These are phyloP conservation scores for Coptodon bakossiorum DNA, from an alignment of 2,113 vertebrate genomes.

Conservation along the genomic window DNA sequence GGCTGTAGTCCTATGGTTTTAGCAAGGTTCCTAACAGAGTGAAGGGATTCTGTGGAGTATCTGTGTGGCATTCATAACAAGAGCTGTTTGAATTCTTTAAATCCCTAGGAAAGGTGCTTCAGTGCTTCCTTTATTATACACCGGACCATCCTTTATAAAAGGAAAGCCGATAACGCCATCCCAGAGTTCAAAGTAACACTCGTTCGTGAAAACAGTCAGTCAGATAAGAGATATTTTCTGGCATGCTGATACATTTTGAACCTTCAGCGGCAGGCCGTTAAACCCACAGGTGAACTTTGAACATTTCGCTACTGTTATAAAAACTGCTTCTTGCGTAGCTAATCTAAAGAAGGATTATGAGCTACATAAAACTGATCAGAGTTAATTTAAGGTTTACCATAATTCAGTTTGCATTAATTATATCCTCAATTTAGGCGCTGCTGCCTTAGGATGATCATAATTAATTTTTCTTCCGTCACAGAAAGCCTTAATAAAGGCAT, in stretches of 20 bases:
- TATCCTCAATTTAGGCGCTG: neutral
- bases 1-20: neutral
- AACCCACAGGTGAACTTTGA: neutral
- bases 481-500: neutral
- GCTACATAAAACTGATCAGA: neutral
- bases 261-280: neutral
- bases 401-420: neutral
- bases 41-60: neutral
- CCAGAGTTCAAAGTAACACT: neutral
- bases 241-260: neutral
- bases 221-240: neutral
- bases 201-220: fast-evolving
- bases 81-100: neutral
- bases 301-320: neutral
- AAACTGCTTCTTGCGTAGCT: neutral
- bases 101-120: neutral
- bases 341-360: neutral
- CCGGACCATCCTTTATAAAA: neutral
- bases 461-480: neutral
- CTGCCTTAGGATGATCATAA: neutral
- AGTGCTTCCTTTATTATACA: neutral
- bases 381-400: neutral
- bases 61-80: neutral
- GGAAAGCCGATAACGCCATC: neutral
- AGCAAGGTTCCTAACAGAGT: neutral